Percentiles rank a stretch among this genome's conserved stretches.
Evolutionary conservation across 2,113 vertebrate species (phyloP).

Genomic region (Pangasianodon gigas): DNA sequence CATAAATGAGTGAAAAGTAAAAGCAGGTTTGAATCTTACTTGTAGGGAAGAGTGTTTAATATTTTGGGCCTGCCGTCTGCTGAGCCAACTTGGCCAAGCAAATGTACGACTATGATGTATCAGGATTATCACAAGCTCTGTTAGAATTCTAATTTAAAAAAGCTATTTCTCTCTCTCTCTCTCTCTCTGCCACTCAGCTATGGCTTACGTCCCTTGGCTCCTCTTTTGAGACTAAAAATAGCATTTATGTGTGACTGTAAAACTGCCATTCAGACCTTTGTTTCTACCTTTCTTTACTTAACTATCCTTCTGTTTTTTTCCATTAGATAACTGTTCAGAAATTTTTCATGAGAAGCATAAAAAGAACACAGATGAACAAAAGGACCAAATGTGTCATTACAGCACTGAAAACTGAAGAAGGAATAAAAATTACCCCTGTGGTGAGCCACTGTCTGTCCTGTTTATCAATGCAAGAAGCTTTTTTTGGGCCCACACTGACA

Average conservation of each 20-base stretch:
- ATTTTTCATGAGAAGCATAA: not conserved
- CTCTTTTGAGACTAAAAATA: constrained; percentile 49
- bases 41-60: not conserved
- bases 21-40: constrained; percentile 6
- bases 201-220: constrained; percentile 1
- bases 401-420: not conserved
- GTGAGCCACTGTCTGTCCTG: not conserved
- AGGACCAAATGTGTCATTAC: not conserved
- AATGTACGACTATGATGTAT: constrained; percentile 46
- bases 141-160: constrained; percentile 51
- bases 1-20: constrained; percentile 9
- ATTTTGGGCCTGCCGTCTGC: constrained; percentile 28
- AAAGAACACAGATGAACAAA: not conserved
- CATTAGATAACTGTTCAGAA: not conserved
- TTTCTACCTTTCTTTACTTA: constrained; percentile 47
- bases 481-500: not conserved
- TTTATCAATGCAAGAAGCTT: not conserved
- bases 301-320: constrained; percentile 2
- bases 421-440: not conserved
- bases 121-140: constrained; percentile 60
- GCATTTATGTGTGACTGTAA: constrained; percentile 52
- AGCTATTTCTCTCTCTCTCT: not conserved
- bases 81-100: constrained; percentile 57
- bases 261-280: constrained; percentile 47
- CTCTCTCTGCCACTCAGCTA: not conserved